Evolutionary conservation across 2,113 vertebrate genomes (phyloP).

Genomic region (Trogon surrucura): DNA sequence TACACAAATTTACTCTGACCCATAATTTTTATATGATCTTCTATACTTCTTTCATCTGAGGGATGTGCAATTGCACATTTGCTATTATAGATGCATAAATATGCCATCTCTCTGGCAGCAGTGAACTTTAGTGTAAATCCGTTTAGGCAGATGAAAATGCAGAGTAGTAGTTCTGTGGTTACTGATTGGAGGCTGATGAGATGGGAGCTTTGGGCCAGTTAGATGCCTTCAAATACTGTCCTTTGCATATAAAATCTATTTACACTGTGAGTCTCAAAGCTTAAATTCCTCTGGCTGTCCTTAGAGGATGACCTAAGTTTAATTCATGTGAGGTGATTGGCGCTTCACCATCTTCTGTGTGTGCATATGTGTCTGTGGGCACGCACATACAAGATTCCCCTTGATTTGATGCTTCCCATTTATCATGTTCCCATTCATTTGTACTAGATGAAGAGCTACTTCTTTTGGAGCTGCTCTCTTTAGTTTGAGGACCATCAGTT

Average conservation of each 20-base stretch:
- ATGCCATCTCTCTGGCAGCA: background rate
- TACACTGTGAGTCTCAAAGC: background rate
- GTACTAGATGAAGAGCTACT: background rate
- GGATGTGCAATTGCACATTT: background rate
- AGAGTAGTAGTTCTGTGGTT: background rate
- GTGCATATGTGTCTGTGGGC: fast-evolving
- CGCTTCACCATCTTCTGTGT: fast-evolving
- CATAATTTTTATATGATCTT: background rate
- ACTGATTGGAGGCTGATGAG: background rate
- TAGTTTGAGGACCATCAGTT: background rate
- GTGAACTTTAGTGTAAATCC: background rate
- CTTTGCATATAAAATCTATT: background rate
- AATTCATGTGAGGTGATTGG: background rate
- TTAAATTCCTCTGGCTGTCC: background rate
- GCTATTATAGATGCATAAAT: background rate
- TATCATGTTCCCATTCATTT: background rate
- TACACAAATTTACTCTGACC: background rate
- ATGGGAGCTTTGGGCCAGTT: fast-evolving
- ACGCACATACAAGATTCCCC: fast-evolving
- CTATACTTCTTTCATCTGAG: background rate
- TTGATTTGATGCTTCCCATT: background rate
- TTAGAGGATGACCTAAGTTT: background rate
- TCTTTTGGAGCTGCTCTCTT: background rate
- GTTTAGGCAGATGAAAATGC: background rate
- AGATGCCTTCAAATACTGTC: background rate